Conservation (phyloP, 2,113 vertebrate species). For the Rhea americana region DNA sequence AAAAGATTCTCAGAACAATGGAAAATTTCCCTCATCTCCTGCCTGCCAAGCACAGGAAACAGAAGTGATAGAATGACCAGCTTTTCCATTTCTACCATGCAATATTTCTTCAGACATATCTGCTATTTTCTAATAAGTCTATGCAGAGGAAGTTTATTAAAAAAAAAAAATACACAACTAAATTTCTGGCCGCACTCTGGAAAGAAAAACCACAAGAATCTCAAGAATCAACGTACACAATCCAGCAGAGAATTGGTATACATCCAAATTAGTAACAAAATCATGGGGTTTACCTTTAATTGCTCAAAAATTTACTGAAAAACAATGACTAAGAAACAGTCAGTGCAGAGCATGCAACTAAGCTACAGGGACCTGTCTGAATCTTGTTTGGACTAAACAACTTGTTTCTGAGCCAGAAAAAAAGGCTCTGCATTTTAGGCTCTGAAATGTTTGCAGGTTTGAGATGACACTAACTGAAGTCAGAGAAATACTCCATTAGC, state of each 20-base stretch:
- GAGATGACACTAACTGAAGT: not conserved
- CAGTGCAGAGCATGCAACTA: not conserved
- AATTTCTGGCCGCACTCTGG: not conserved
- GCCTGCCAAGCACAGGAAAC: slow-evolving; percentile 24
- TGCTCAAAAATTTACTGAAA: not conserved
- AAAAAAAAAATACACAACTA: not conserved
- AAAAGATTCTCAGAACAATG: slow-evolving; percentile 10
- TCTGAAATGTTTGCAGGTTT: not conserved
- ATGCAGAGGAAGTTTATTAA: not conserved
- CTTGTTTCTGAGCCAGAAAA: not conserved
- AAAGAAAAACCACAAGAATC: not conserved
- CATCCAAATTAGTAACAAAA: not conserved
- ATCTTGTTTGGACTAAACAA: not conserved
- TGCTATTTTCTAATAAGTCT: not conserved
- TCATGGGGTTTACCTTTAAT: not conserved
- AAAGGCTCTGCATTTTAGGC: not conserved
- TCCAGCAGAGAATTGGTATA: not conserved
- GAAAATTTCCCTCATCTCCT: slow-evolving; percentile 15
- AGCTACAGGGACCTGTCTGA: not conserved
- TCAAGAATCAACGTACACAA: not conserved
- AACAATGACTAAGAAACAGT: not conserved
- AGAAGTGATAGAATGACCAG: not conserved
- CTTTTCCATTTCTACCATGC: not conserved
- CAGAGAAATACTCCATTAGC: not conserved
- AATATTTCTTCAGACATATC: not conserved